Percentiles rank a stretch among this genome's conserved stretches.
Evolutionary conservation across 1,140 invertebrate species (phyloP).

Genomic region (Cotesia vestalis): DNA sequence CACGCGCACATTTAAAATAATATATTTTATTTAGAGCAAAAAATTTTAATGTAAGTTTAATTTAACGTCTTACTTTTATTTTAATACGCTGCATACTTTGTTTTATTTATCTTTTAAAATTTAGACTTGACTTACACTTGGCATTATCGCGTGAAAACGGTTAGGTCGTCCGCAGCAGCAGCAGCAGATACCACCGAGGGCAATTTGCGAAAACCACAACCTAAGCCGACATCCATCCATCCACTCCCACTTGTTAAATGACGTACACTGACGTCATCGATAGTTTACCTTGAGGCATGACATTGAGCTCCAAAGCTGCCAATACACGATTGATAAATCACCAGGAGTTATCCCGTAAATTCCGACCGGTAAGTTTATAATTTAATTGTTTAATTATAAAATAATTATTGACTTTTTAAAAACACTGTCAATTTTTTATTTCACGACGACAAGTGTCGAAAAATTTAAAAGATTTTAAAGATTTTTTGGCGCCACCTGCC

Average conservation of each 20-base stretch:
- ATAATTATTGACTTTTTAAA: no score
- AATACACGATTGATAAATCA: slow-evolving; percentile 43
- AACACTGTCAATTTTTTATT: no score
- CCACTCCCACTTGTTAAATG: slow-evolving; percentile 66
- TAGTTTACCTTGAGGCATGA: slow-evolving; percentile 68
- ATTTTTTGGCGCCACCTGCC: no score
- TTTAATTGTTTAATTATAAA: no score
- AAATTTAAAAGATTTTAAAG: no score
- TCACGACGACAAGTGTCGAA: no score
- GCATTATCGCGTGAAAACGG: slow-evolving; percentile 50
- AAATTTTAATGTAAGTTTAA: no score
- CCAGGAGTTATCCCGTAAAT: not conserved
- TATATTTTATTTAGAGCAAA: no score
- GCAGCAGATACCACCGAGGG: slow-evolving; percentile 43
- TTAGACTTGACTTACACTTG: slow-evolving; percentile 44
- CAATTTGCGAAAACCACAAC: slow-evolving; percentile 53
- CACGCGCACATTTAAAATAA: not conserved
- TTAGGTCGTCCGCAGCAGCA: slow-evolving; percentile 43
- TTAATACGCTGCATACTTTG: not conserved
- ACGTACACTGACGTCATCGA: slow-evolving; percentile 67
- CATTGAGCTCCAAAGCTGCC: slow-evolving; percentile 61
- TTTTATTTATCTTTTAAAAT: not conserved
- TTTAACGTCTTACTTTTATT: no score
- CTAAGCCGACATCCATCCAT: slow-evolving; percentile 52
- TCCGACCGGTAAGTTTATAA: no score